Base-by-base conservation (phyloP, 2,888 invertebrate genomes). In the Phasia obesa region DNA sequence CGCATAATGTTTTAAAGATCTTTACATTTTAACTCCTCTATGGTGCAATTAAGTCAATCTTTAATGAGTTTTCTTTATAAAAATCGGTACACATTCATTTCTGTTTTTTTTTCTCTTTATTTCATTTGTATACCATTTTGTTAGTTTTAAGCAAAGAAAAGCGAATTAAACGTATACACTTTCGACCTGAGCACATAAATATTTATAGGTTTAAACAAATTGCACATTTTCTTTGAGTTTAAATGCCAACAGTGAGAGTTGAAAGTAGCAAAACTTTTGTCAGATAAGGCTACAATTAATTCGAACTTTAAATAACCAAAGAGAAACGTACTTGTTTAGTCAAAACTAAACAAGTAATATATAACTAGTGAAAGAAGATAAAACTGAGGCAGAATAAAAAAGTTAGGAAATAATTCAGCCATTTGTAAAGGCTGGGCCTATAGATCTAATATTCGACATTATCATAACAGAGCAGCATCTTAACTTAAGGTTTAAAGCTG, bases 11-110 rank as follows among this genome's bases (percentile, higher is more conserved):
- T 76, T 62, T 77, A 47, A 60, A 42, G 21, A 77, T 71, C 64
- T 81, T 71, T 64, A 71, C 55, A 64, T 53, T 65, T 81, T 77
- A 62, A 73, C 67, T 67, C 53, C 84, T 80, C 86, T 65, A 77
- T 62, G 81, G 86, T 82, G 84, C 85, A 85, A 86, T 86, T 86
- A 86, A 85, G 78, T 85, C 84, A 81, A 84, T 81, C 81, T 76
- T 85, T 85, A 85, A 86, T 85, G 85, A 86, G 84, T 84, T 85
- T 84, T 81, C 84, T 84, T 82, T 84, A 85, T 53, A 57, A 51
- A 76, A 71, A 71, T 53, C 47, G 42, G 42, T 59, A 51, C 59
- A 51, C 59, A 67, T 35, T 75, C 47, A 35, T 70, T 70, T 31
- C 13, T 23, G 31, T 44, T 73, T 59, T 25, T 69, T 70, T 70